Evolutionary conservation across 2,888 invertebrate genomes (phyloP), one percentile per base, ranked within the genome.

Genomic region (Silvanus unidentatus): DNA sequence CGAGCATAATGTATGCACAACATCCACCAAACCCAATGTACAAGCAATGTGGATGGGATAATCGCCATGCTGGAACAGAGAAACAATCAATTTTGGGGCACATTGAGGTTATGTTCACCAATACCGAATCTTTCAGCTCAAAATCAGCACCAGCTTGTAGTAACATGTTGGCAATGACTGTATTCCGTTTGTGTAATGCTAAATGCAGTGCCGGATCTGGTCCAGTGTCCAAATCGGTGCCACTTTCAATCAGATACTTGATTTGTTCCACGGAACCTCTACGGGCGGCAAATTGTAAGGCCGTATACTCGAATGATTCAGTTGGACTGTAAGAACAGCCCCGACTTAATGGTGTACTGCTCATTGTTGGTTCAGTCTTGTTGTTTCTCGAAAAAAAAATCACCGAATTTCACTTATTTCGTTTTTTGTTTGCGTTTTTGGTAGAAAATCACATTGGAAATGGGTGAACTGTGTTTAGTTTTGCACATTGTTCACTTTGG

Each of bases 111-210:
- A 12, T 41, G 5, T 12, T 70, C 66, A 77, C 77, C 45, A 69
- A 68, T 66, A 77, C 77, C 45, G 70, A 68, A 62, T 77, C 77
- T 51, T 68, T 70, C 14, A 76, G 62, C 59, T 79, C 78, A 56
- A 75, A 74, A 59, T 79, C 75, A 50, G 80, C 80, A 35, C 80
- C 80, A 36, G 77, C 75, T 55, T 80, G 77, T 35, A 84, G 68
- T 43, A 84, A 67, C 40, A 78, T 65, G 51, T 80, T 65, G 1
- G 81, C 81, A 45, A 81, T 77, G 42, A 75, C 66, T 32, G 71
- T 67, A 57, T 80, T 75, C 47, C 75, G 73, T 52, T 79, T 72
- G 30, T 75, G 69, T 45, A 83, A 70, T 6, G 82, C 79, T 56
- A 80, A 66, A 60, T 82, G 80, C 27, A 84, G 66, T 0, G 83